These are phyloP conservation scores for Ceratoteleas bidentatus DNA, from an alignment of 1,140 invertebrate genomes.

Conservation along the genomic window DNA sequence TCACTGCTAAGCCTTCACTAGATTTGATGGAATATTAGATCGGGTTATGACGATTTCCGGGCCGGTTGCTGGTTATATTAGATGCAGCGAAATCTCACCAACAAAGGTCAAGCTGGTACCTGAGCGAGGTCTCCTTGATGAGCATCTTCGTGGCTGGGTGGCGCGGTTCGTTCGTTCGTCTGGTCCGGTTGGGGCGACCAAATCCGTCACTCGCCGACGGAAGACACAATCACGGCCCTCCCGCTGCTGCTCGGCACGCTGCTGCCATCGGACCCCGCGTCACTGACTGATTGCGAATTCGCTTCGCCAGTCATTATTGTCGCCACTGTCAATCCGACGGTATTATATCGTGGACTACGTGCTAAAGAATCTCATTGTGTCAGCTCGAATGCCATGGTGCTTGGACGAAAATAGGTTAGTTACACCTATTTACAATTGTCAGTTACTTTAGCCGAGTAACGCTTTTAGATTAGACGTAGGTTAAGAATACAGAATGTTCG, in stretches of 20 bases:
- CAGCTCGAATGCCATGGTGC: neutral
- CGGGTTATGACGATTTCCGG: conserved; percentile 11
- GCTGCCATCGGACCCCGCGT: conserved; percentile 74
- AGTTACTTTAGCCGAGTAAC: neutral
- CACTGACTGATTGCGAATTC: conserved; percentile 72
- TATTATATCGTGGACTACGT: conserved; percentile 43
- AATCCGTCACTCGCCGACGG: conserved; percentile 67
- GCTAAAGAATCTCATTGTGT: neutral
- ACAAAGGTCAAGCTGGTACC: conserved; percentile 64
- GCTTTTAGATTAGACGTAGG: too few species aligned
- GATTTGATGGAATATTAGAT: too few species aligned
- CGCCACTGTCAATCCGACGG: conserved; percentile 37
- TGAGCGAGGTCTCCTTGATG: conserved; percentile 79
- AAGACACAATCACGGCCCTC: conserved; percentile 75
- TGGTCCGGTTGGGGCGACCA: conserved; percentile 55
- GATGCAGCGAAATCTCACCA: neutral
- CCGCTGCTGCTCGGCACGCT: conserved; percentile 66
- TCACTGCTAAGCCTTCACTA: too few species aligned
- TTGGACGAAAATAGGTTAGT: neutral
- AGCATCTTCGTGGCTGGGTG: conserved; percentile 73
- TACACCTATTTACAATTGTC: neutral
- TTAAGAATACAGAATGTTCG: too few species aligned
- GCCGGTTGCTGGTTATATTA: neutral
- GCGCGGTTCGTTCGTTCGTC: conserved; percentile 56
- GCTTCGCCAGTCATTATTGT: conserved; percentile 48